Conservation (phyloP, 2,797 vertebrate genomes). For the Ispidina picta region DNA sequence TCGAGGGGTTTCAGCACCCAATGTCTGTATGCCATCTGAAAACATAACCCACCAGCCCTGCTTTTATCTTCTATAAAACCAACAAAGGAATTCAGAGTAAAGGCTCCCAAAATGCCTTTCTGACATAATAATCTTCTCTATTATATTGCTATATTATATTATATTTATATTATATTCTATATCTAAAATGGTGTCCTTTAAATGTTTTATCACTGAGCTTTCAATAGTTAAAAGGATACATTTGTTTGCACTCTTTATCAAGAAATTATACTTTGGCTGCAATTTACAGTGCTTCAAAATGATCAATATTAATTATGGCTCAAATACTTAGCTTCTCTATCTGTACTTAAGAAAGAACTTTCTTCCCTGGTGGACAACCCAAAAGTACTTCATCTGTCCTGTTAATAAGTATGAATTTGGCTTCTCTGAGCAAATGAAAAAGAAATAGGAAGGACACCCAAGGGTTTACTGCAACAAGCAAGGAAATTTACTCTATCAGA, state of each 20-base stretch:
- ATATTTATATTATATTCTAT: not conserved
- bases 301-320: not conserved
- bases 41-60: not conserved
- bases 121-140: rapidly evolving
- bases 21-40: not conserved
- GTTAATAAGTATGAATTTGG: not conserved
- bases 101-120: not conserved
- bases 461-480: not conserved
- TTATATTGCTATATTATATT: not conserved
- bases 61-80: not conserved
- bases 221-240: not conserved
- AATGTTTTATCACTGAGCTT: not conserved
- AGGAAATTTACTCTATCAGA: not conserved
- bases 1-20: not conserved
- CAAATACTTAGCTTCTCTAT: not conserved
- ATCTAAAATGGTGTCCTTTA: not conserved
- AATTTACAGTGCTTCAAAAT: not conserved
- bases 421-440: not conserved
- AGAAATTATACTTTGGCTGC: not conserved
- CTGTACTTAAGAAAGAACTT: not conserved
- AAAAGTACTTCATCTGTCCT: not conserved
- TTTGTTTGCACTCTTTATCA: not conserved
- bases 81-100: not conserved
- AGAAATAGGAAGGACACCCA: not conserved
- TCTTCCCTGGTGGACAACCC: not conserved